Evolutionary conservation across 2,888 invertebrate species (phyloP), one percentile per base, ranked within the genome.

Genomic region (Melinopterus prodromus): DNA sequence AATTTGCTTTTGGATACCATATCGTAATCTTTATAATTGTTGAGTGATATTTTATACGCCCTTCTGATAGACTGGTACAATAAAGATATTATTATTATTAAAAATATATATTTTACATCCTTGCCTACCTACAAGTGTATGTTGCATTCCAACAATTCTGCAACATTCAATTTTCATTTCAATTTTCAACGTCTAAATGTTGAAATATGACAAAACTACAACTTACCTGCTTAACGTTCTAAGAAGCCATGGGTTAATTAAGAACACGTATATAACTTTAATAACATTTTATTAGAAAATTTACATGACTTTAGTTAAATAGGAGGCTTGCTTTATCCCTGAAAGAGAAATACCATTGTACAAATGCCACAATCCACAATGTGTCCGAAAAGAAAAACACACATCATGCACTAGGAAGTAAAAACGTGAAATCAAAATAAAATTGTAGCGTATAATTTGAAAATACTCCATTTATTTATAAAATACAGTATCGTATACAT

Each of bases 281-380:
- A 53, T 53, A 53, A 53, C 53, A 53, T 53, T 79, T 79, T 79
- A 79, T 79, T 79, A 79, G 70, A 79, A 79, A 76, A 79, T 79
- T 37, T 79, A 79, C 78, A 79, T 12, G 53, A 53, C 12, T 53
- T 53, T 53, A 9, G 53, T 53, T 53, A 53, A 53, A 9, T 53
- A 53, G 53, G 53, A 53, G 53, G 12, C 53, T 53, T 53, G 53
- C 53, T 53, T 53, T 53, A 79, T 79, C 76, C 78, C 78, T 79
- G 78, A 79, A 79, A 79, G 53, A 53, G 53, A 53, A 53, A 53
- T 53, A 53, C 12, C 9, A 53, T 53, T 53, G 53, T 53, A 53
- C 53, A 53, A 53, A 53, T 53, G 53, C 53, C 53, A 12, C 53
- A 53, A 53, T 9, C 53, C 53, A 9, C 9, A 7, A 53, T 53